A percentile compares a stretch with the other conserved stretches of the same genome.
Evolutionary conservation across 2,888 invertebrate genomes (phyloP).

Genomic region (Apotomis capreana): DNA sequence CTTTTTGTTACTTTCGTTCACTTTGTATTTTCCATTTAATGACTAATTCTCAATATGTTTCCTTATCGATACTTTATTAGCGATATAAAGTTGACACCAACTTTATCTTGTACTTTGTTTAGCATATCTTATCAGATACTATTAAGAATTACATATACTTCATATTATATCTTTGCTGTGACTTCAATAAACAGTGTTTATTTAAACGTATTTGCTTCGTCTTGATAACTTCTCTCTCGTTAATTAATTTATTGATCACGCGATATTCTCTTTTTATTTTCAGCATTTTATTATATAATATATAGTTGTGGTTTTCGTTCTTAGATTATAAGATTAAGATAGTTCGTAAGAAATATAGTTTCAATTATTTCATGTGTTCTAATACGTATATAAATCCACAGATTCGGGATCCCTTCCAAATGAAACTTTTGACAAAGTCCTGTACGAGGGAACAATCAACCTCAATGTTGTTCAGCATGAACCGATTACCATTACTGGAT

Average conservation of each 20-base stretch:
- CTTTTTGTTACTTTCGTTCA: background rate
- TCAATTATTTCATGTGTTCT: background rate
- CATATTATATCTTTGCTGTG: background rate
- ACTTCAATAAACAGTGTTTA: background rate
- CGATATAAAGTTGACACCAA: background rate
- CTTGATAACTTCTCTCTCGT: background rate
- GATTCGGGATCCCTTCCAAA: conserved; percentile 41
- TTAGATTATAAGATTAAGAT: conserved; percentile 33
- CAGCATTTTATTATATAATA: background rate
- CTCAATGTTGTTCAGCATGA: conserved; percentile 60
- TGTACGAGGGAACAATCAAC: conserved; percentile 62
- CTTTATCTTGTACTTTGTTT: conserved; percentile 22
- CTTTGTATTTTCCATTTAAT: background rate
- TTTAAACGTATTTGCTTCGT: background rate
- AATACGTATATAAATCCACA: conserved; percentile 24
- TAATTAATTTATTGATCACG: background rate
- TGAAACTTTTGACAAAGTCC: conserved; percentile 59
- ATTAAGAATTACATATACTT: background rate
- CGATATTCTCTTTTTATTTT: conserved; percentile 4
- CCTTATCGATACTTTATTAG: conserved; percentile 1
- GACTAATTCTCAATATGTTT: background rate
- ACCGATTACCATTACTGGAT: conserved; percentile 57
- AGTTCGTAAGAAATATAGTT: background rate
- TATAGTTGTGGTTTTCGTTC: conserved; percentile 59
- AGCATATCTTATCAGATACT: conserved; percentile 22